Base-by-base conservation (phyloP, 1,140 invertebrate genomes). In the Drosophila pseudoananassae region DNA sequence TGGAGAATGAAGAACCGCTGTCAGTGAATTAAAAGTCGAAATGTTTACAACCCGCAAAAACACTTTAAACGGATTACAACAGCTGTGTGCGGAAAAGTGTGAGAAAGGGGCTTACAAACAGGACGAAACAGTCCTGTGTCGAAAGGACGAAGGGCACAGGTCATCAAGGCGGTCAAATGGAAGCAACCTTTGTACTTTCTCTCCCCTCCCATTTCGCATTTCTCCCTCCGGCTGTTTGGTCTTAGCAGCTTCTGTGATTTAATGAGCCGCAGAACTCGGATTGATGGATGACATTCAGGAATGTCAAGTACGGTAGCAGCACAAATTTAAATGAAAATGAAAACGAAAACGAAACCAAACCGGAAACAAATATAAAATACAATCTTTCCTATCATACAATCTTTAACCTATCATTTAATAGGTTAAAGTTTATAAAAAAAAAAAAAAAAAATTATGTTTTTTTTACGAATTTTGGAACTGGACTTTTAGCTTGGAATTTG, bases 1-100 rank as follows among this genome's bases (percentile, higher is more conserved):
- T 12, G 15, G 8, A 8, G 12, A 45, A 55, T 36, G 20, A 51
- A 36, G 58, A 45, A 45, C 45, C 29, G 40, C 50, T 55, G 57
- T 73, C 57, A 61, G 38, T 66, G 72, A 81, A 81, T 76, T 73
- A 73, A 81, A 63, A 76, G 78, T 76, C 78, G 49, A 75, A 75
- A 75, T 75, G 60, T 75, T 75, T 66, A 55, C 72, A 51, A 23
- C 52, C 70, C 72, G 70, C 72, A 73, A 80, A 68, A 76, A 72
- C 72, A 76, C 77, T 79, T 64, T 60, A 75, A 79, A 76, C 55
- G 56, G 59, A 75, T 75, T 78, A 77, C 74, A 68, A 78, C 53
- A 56, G 64, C 54, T 60, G 45, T 15, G 49, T 12, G 47, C 15
- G 50, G n/a, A 17, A 27, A 50, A 12, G 53, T 36, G 12, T 3